These are phyloP conservation scores for Mechanitis messenoides DNA, from an alignment of 2,888 invertebrate species.

Conservation along the genomic window DNA sequence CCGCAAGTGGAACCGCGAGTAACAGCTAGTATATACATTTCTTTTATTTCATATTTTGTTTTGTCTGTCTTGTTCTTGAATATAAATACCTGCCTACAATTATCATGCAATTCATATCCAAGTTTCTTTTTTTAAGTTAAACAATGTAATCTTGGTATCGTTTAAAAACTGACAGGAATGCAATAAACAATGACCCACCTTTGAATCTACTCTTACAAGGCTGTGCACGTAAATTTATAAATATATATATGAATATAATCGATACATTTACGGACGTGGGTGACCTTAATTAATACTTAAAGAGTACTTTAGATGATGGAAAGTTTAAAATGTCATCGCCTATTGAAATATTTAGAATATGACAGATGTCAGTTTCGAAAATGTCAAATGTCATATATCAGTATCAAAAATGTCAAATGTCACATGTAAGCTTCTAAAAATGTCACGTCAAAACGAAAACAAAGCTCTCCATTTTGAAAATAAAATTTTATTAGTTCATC, in stretches of 20 bases:
- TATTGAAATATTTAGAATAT: too few relatives aligned
- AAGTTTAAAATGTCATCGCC: not conserved
- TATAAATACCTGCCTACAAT: not conserved
- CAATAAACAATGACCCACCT: conserved; percentile 25
- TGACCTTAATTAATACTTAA: not conserved
- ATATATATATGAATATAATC: conserved; percentile 15
- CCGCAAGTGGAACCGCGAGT: too few relatives aligned
- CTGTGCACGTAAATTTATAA: conserved; percentile 20
- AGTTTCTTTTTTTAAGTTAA: not conserved
- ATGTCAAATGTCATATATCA: too few relatives aligned
- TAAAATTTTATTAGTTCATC: not conserved
- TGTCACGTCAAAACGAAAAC: too few relatives aligned
- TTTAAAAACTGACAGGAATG: conserved; percentile 24
- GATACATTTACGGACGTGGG: conserved; percentile 7
- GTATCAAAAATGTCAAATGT: too few relatives aligned
- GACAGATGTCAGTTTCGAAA: too few relatives aligned
- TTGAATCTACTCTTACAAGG: conserved; percentile 26
- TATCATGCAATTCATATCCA: not conserved
- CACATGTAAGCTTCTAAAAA: too few relatives aligned
- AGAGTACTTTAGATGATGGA: not conserved
- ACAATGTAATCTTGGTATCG: conserved; percentile 5
- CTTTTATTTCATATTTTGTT: not conserved
- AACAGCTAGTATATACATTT: not conserved
- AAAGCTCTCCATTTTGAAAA: too few relatives aligned
- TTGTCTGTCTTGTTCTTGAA: not conserved